Percentiles rank a stretch among this genome's conserved stretches.
These are phyloP conservation scores for Cirrhinus molitorella DNA, from an alignment of 2,797 vertebrate species.

Conservation along the genomic window DNA sequence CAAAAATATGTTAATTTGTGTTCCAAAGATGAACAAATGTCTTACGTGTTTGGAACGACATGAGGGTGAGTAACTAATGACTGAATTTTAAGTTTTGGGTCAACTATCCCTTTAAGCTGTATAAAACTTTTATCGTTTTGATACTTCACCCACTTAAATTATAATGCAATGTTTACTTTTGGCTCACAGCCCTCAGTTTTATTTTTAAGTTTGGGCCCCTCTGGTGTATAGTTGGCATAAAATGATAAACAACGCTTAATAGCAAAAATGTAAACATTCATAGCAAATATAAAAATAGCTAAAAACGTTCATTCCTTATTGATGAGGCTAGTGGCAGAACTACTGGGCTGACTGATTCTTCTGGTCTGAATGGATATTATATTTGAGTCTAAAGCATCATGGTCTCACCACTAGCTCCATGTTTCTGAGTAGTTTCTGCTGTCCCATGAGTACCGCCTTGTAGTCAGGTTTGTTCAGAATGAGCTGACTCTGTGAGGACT, in stretches of 20 bases:
- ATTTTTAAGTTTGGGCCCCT: not conserved
- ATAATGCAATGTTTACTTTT: not conserved
- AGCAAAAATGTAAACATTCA: not conserved
- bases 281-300: not conserved
- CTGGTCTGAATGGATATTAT: not conserved
- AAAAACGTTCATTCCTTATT: not conserved
- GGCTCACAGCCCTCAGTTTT: not conserved
- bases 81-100: no score
- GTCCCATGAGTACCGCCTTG: conserved; percentile 69
- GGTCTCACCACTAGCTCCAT: conserved; percentile 75
- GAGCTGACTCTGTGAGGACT: conserved; percentile 76
- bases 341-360: not conserved
- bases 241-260: not conserved
- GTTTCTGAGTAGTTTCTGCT: conserved; percentile 71
- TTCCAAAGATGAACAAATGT: no score
- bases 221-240: not conserved
- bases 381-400: not conserved
- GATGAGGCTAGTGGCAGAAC: not conserved
- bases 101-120: no score
- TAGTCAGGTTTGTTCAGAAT: conserved; percentile 81
- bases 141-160: not conserved
- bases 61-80: no score
- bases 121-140: no score
- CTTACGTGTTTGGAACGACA: no score
- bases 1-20: no score